Evolutionary conservation across 2,888 invertebrate species (phyloP), one percentile per base, ranked within the genome.

Genomic region (Cheilosia vulpina): DNA sequence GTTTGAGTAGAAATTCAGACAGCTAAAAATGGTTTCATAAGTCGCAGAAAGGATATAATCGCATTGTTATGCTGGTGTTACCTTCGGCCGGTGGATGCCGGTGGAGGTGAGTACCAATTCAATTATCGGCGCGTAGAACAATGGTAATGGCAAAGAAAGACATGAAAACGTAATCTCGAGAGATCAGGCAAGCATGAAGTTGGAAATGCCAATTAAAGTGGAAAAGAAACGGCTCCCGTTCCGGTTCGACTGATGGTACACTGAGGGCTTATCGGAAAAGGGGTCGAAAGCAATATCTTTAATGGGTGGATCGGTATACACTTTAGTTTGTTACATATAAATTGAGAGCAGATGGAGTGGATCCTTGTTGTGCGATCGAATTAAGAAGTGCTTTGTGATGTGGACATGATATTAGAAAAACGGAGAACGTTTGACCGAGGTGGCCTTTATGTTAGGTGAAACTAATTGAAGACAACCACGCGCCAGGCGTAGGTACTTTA

Each of bases 181-280:
- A 66, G 71, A 72, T 77, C 72, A 66, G 65, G 45, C 31, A 62
- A 66, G 71, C 82, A 82, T 77, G 71, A 82, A 82, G 77, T 66
- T 76, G 71, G 82, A 72, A 82, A 82, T 77, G 65, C 58, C 82
- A 71, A 82, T 82, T 82, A 76, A 65, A 82, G 71, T 71, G 65
- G 52, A 66, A 38, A 65, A 58, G 75, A 58, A 81, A 82, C 58
- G 66, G 66, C 71, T 71, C 72, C 60, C 47, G 65, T 65, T 27
- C 58, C 58, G 58, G 81, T 62, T 69, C 52, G 75, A 58, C 65
- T 57, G 57, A 21, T 69, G 27, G 41, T 53, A 7, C 7, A 17
- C 9, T 17, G 43, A 7, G 19, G 47, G 13, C 34, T 38, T 53
- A 82, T 76, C 75, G 71, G 71, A 65, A 55, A 52, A 52, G 60